Percentiles rank a stretch among this genome's conserved stretches.
Evolutionary conservation across 2,797 vertebrate species (phyloP).

Genomic region (Micrastur ruficollis): DNA sequence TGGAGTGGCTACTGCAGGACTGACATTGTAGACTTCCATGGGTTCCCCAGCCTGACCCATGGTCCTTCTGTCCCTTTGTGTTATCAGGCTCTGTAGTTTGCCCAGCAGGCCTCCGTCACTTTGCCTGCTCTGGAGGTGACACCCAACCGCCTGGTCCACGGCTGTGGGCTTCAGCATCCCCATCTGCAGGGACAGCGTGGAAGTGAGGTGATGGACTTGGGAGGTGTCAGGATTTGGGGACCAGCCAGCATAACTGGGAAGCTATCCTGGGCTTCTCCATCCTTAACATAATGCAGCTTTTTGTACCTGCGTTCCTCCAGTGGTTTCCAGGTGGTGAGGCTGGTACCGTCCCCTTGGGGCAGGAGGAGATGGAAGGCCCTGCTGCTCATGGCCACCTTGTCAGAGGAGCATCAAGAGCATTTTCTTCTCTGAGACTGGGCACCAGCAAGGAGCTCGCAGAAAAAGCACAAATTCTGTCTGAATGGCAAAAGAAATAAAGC

Average conservation of each 20-base stretch:
- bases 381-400: neutral
- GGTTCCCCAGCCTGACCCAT: neutral
- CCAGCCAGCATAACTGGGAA: neutral
- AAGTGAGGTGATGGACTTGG: neutral
- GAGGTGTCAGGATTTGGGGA: neutral
- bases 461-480: neutral
- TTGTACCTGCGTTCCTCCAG: neutral
- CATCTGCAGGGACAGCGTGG: neutral
- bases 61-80: neutral
- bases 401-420: neutral
- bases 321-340: neutral
- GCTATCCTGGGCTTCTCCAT: neutral
- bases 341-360: neutral
- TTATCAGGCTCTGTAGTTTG: neutral
- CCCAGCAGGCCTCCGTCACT: neutral
- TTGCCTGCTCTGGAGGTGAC: neutral
- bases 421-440: neutral
- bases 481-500: neutral
- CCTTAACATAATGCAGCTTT: neutral
- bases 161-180: neutral
- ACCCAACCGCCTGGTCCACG: rapidly evolving
- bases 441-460: neutral
- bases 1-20: neutral
- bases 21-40: neutral
- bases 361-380: neutral